Percentiles rank a stretch among this genome's conserved stretches.
These are phyloP conservation scores for Drosophila sordidula DNA, from an alignment of 2,888 invertebrate species.

Conservation along the genomic window DNA sequence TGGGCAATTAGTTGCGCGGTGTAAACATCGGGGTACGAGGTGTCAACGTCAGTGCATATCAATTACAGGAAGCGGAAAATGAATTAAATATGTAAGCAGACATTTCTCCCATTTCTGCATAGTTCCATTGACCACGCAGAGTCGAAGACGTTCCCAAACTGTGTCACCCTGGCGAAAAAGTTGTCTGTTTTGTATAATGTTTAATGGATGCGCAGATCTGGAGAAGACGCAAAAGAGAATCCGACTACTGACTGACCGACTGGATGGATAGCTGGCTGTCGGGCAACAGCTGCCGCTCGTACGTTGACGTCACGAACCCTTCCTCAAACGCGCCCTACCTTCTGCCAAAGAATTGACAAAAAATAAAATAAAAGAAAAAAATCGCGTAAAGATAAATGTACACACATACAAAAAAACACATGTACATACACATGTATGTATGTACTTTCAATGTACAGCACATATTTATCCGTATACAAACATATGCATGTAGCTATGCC, in stretches of 20 bases:
- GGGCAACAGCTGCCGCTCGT: conserved; percentile 70
- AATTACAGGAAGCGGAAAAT: conserved; percentile 69
- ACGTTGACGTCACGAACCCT: conserved; percentile 68
- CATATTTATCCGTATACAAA: conserved; percentile 10
- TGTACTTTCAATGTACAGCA: conserved; percentile 7
- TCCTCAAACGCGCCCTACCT: conserved; percentile 48
- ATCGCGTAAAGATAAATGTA: conserved; percentile 47
- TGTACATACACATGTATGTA: conserved; percentile 3
- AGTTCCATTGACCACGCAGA: conserved; percentile 46
- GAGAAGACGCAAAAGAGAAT: conserved; percentile 33
- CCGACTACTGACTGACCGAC: conserved; percentile 46
- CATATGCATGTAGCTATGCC: conserved; percentile 16
- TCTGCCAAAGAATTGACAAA: conserved; percentile 61
- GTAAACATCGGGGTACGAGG: conserved; percentile 24
- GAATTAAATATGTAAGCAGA: conserved; percentile 63
- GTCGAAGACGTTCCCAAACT: conserved; percentile 31
- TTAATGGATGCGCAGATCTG: conserved; percentile 43
- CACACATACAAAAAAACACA: conserved; percentile 12
- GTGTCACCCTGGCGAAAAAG: conserved; percentile 65
- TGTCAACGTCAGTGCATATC: conserved; percentile 44
- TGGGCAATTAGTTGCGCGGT: conserved; percentile 20
- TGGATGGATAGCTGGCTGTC: conserved; percentile 29
- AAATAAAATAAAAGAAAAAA: conserved; percentile 38
- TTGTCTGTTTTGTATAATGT: conserved; percentile 42
- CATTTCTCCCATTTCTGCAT: conserved; percentile 33